A percentile compares a stretch with the other conserved stretches of the same genome.
These are phyloP conservation scores for Cephus runcator DNA, from an alignment of 2,888 invertebrate species.

Conservation along the genomic window DNA sequence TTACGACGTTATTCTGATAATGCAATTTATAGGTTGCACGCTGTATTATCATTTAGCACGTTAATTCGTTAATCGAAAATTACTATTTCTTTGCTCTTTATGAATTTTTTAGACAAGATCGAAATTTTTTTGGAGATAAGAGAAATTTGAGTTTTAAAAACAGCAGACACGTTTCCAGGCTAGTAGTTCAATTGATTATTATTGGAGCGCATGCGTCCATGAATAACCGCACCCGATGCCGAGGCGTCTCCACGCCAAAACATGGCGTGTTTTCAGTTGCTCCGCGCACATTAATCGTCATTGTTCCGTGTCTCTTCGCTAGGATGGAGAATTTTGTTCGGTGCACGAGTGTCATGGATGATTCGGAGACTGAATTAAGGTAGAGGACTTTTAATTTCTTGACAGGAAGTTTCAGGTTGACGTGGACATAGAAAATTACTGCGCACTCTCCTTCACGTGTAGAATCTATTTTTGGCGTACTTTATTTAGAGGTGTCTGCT, in stretches of 20 bases:
- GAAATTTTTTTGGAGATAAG: not conserved
- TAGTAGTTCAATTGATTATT: not conserved
- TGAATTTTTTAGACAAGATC: not conserved
- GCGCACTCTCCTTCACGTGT: not conserved
- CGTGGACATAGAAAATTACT: not conserved
- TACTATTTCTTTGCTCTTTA: not conserved
- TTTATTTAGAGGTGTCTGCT: not conserved
- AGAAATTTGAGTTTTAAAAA: not conserved
- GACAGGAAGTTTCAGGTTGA: not conserved
- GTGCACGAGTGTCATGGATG: conserved; percentile 7
- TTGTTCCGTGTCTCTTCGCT: not conserved
- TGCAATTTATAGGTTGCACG: not conserved
- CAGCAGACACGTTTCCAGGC: not conserved
- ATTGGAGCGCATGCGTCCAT: not conserved
- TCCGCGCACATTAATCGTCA: not conserved
- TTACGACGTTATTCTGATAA: not conserved
- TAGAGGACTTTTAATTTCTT: not conserved
- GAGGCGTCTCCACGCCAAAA: not conserved
- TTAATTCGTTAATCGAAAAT: not conserved
- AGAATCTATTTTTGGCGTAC: not conserved
- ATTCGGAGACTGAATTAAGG: conserved; percentile 18
- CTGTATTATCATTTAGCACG: not conserved
- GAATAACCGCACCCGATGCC: not conserved
- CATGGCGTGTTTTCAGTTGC: not conserved
- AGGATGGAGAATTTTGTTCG: conserved; percentile 12